Base-by-base conservation (phyloP, 1,140 invertebrate species). In the Lordiphosa clarofinis region DNA sequence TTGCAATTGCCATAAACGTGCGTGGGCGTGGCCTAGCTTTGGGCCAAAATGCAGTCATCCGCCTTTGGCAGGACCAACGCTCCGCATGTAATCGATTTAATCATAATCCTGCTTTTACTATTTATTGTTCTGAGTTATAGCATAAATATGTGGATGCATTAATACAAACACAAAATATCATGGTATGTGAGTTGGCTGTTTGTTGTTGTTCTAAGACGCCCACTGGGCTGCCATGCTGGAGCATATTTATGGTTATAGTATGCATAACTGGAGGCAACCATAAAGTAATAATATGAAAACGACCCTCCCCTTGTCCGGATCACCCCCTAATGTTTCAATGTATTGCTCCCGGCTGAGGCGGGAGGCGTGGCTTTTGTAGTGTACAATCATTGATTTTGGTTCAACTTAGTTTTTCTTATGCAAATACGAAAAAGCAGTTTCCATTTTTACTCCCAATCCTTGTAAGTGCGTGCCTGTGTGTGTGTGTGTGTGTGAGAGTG, bases 101-200 rank as follows among this genome's bases (percentile, higher is more conserved):
- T 84, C 78, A 84, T 84, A 84, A 84, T 84, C 78, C 78, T 70
- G 78, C 78, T 84, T 84, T 84, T 84, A 82, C 78, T 82, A 82
- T 82, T 82, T 82, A 82, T 82, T 82, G 78, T 82, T 82, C 74
- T 78, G 78, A 82, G 78, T 82, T 82, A 84, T 84, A 78, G 78
- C 78, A 84, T 84, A 84, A 84, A 84, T 84, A 84, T 84, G 73
- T 69, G 54, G 55, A 68, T 84, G 79, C 73, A 84, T 84, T 84
- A 84, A 84, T 73, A 84, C 78, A 84, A 84, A 75, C 57, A 82
- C 75, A 82, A 81, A 82, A 76, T 82, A 62, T 76, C 73, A 82
- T 82, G 57, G 72, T 47, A 39, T 42, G 31, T 52, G 62, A 59
- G 12, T 2, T 60, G 56, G 57, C 5, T 59, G 39, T 9, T 33